Conservation (phyloP, 1,140 invertebrate genomes). For the Cydia pomonella region DNA sequence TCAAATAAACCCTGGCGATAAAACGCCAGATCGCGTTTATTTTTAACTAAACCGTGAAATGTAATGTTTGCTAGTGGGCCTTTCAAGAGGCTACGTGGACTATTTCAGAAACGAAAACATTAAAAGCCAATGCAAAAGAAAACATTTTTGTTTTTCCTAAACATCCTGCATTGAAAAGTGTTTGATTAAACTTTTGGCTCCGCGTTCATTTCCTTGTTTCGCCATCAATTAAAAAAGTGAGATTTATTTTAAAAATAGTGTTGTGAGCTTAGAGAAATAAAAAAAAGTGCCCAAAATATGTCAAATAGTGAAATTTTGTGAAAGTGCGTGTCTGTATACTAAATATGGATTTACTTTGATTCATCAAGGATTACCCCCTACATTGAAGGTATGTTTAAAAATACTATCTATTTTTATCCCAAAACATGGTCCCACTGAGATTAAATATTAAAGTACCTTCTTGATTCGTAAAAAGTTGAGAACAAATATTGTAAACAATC, state of each 20-base stretch:
- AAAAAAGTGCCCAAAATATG: not conserved
- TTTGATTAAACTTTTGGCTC: constrained; percentile 14
- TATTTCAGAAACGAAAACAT: constrained; percentile 23
- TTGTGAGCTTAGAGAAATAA: constrained; percentile 11
- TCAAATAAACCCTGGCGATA: not conserved
- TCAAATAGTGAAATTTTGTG: constrained; percentile 7
- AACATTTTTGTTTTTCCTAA: constrained; percentile 25
- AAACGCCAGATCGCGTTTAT: not conserved
- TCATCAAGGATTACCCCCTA: constrained; percentile 45
- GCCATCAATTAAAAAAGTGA: constrained; percentile 47
- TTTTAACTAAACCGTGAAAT: not conserved
- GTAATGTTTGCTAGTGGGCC: not conserved
- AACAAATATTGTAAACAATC: not conserved
- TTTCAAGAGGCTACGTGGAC: not conserved
- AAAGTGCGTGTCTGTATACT: constrained; percentile 6
- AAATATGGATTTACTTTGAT: constrained; percentile 49
- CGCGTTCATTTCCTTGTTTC: not conserved
- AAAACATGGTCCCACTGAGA: constrained; percentile 36
- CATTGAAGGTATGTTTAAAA: constrained; percentile 54
- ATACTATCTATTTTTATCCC: constrained; percentile 37
- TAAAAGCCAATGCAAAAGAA: constrained; percentile 20
- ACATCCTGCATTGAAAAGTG: constrained; percentile 30
- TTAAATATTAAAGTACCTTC: not conserved
- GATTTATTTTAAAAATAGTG: constrained; percentile 48
- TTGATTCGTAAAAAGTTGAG: not conserved